These are phyloP conservation scores for Cydia fagiglandana DNA, from an alignment of 1,140 invertebrate species.

Conservation along the genomic window DNA sequence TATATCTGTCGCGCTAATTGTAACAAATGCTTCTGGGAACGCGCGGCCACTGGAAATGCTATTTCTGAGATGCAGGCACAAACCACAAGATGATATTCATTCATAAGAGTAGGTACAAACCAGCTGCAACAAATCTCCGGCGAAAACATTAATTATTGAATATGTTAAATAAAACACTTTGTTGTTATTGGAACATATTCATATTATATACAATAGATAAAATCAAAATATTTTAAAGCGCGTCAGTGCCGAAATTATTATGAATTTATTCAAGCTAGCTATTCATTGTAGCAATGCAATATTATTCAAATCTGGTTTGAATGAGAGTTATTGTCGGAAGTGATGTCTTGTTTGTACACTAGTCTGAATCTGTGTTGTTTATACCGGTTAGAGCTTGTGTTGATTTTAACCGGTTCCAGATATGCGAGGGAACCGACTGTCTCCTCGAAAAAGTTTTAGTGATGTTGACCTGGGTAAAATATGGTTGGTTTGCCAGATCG, in stretches of 20 bases:
- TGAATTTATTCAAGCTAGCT: neutral
- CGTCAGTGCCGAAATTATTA: neutral
- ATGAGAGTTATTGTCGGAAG: neutral
- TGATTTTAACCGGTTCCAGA: neutral
- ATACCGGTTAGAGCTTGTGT: neutral
- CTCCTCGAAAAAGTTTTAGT: neutral
- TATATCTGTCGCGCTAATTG: conserved; percentile 47
- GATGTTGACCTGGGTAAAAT: too few relatives aligned
- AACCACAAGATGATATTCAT: neutral
- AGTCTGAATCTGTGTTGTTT: neutral
- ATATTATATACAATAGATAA: too few relatives aligned
- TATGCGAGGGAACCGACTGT: neutral
- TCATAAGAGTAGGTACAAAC: neutral
- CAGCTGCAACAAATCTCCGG: neutral
- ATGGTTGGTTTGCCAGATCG: too few relatives aligned
- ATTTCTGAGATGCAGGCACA: conserved; percentile 34
- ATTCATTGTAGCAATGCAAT: neutral
- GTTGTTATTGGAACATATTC: too few relatives aligned
- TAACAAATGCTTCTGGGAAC: conserved; percentile 50
- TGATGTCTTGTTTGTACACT: neutral
- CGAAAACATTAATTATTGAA: too few relatives aligned
- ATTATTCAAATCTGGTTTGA: neutral
- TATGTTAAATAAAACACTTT: too few relatives aligned
- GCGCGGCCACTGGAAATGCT: conserved; percentile 34
- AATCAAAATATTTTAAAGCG: neutral